phyloP scores from a whole-genome alignment of 2,888 invertebrate species.

The Nowickia ferox region DNA sequence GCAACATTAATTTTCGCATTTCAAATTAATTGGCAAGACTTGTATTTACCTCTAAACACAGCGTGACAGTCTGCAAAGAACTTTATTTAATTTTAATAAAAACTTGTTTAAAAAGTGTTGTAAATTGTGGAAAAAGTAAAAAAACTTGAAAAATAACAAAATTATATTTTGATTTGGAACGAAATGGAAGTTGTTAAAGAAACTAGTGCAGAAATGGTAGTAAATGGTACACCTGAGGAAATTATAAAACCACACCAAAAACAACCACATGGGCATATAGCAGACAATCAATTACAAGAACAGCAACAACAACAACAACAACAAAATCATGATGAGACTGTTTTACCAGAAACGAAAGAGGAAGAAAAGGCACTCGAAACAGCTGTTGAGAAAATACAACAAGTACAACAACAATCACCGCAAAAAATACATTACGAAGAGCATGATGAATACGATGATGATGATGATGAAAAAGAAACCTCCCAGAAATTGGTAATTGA shows the following conservation, averaged over 20 bases:
- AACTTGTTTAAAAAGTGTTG: not conserved
- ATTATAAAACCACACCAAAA: slow-evolving; percentile 24
- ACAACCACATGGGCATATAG: not conserved
- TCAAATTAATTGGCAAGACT: slow-evolving; percentile 7
- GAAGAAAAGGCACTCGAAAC: slow-evolving; percentile 26
- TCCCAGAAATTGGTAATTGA: slow-evolving; percentile 68
- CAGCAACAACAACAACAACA: slow-evolving; percentile 13
- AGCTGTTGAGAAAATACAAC: slow-evolving; percentile 21
- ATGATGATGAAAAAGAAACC: slow-evolving; percentile 68
- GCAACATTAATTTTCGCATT: not conserved
- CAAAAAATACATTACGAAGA: slow-evolving; percentile 28
- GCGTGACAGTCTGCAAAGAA: slow-evolving; percentile 43
- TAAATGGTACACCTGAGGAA: not conserved
- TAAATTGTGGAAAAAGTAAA: not conserved
- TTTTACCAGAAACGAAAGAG: not conserved
- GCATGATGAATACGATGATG: slow-evolving; percentile 56
- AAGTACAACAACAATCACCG: not conserved
- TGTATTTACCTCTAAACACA: slow-evolving; percentile 25
- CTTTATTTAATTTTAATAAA: slow-evolving; percentile 2
- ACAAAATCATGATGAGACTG: not conserved
- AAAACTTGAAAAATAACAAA: not conserved
- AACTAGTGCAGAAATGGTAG: not conserved
- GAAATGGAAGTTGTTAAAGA: slow-evolving; percentile 50
- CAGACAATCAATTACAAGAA: slow-evolving; percentile 22
- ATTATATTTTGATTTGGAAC: not conserved